Evolutionary conservation across 2,888 invertebrate genomes (phyloP).

Genomic region (Spodoptera picta): DNA sequence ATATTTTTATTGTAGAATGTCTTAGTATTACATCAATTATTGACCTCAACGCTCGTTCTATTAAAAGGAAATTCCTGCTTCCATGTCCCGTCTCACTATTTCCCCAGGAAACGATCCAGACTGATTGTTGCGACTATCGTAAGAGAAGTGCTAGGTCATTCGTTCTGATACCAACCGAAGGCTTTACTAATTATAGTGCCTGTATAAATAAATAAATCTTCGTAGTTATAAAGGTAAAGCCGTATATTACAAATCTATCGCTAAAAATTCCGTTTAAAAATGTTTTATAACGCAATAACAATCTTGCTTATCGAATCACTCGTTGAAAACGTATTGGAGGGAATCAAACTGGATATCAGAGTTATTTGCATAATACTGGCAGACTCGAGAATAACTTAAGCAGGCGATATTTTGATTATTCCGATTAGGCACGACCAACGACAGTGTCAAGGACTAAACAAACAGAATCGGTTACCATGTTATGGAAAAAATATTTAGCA

Average conservation of each 20-base stretch:
- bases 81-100: constrained; percentile 12
- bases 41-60: no score
- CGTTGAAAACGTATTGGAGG: constrained; percentile 5
- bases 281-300: constrained; percentile 17
- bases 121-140: background rate
- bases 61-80: background rate
- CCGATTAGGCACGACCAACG: background rate
- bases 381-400: constrained; percentile 1
- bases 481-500: constrained; percentile 30
- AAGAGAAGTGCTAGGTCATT: background rate
- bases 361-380: constrained; percentile 13
- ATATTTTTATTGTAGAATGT: no score
- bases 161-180: constrained; percentile 10
- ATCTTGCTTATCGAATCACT: constrained; percentile 13
- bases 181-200: constrained; percentile 1
- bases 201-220: constrained; percentile 14
- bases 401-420: constrained; percentile 11
- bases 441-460: constrained; percentile 41
- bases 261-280: constrained; percentile 2
- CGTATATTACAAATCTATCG: constrained; percentile 1
- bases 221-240: background rate
- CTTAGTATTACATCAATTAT: no score
- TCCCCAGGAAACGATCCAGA: constrained; percentile 6
- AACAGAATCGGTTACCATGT: constrained; percentile 13
- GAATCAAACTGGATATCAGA: constrained; percentile 19